Conservation (phyloP, 2,113 vertebrate genomes). For the Lipophrys pholis region DNA sequence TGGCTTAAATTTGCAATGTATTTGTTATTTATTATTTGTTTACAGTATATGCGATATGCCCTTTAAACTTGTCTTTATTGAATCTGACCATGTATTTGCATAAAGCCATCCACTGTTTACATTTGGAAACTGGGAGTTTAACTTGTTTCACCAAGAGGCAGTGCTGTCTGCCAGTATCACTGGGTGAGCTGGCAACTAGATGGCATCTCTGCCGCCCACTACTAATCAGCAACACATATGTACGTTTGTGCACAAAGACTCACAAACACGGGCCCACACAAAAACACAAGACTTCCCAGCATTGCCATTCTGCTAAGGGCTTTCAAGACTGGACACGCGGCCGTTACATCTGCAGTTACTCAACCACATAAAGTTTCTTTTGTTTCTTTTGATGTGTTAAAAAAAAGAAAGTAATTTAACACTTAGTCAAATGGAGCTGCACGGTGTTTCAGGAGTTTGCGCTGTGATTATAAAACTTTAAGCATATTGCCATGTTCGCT, state of each 20-base stretch:
- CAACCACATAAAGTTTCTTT: not conserved
- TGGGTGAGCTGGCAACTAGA: conserved; percentile 52
- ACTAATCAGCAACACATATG: conserved; percentile 55
- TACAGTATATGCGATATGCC: not conserved
- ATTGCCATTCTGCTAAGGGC: not conserved
- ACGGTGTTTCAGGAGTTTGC: not conserved
- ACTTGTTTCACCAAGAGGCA: conserved; percentile 48
- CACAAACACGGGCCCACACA: conserved; percentile 44
- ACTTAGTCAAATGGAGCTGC: conserved; percentile 4
- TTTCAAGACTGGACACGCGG: not conserved
- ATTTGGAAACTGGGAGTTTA: conserved; percentile 49
- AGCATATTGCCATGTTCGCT: conserved; percentile 7
- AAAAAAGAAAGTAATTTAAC: conserved; percentile 5
- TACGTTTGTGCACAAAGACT: conserved; percentile 44
- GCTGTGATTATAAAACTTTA: not conserved
- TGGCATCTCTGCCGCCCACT: conserved; percentile 35
- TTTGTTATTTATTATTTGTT: not conserved
- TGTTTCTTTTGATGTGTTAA: not conserved
- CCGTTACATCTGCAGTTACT: too few species aligned
- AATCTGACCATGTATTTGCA: conserved; percentile 50
- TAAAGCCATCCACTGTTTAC: conserved; percentile 65
- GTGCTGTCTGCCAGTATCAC: conserved; percentile 57
- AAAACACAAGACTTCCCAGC: conserved; percentile 29
- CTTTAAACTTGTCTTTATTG: not conserved
- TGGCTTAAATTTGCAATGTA: too few species aligned